Base-by-base conservation (phyloP, 2,113 vertebrate genomes). In the Istiophorus platypterus region DNA sequence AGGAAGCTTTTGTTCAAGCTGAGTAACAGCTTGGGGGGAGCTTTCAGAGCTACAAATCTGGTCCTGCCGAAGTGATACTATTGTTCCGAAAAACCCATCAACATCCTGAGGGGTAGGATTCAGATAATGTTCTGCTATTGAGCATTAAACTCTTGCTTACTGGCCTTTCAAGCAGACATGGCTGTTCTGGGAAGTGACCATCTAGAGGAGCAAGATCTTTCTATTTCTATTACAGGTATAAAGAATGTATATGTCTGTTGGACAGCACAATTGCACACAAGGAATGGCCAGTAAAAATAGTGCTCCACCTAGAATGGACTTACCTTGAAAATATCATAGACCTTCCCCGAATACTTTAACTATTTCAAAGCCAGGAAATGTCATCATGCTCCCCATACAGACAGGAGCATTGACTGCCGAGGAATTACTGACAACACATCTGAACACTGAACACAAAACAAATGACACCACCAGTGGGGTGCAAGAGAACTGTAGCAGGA, bases 391-490 rank as follows among this genome's bases (percentile, higher is more conserved):
- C 31, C 37, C 9, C 5, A 0, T 51, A 79, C 69, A 82, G 85
- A 74, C 26, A 9, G 65, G 77, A 88, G 70, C 80, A 79, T n/a
- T 0, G 13, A 7, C 78, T 57, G 74, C 78, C 49, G 27, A 57
- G 80, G 84, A 83, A 81, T 69, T 88, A 72, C 27, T 89, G 85
- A 89, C 70, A 76, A 65, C 74, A 62, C 85, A 73, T 90, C 82
- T 61, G 72, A 87, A 68, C 47, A 39, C 56, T 63, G 62, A 87
- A 59, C 70, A 67, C 26, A 71, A 74, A 68, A 84, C 54, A 86
- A 79, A 93, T 89, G 79, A 77, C 81, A 77, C 68, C 84, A 66
- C 52, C 47, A 45, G 72, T 41, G 57, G 74, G 84, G 84, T 86
- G 73, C 15, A 59, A 29, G 72, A 84, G 88, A 85, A 83, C 58